A percentile compares a stretch with the other conserved stretches of the same genome.
These are phyloP conservation scores for Diprion similis DNA, from an alignment of 1,140 invertebrate genomes.

Conservation along the genomic window DNA sequence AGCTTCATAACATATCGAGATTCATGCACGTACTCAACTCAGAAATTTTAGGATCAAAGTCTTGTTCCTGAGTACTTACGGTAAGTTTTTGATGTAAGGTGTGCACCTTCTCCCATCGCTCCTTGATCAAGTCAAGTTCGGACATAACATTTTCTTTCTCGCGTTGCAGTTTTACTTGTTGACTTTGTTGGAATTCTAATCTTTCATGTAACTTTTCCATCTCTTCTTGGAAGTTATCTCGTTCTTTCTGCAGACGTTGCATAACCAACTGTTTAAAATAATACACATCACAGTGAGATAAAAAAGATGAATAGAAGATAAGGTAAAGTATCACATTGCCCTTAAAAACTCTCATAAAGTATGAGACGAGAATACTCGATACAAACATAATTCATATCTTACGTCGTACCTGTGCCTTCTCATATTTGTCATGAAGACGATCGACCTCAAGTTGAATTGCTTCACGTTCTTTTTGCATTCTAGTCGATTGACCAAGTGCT, in stretches of 20 bases:
- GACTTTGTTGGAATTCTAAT: conserved; percentile 78
- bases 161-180: conserved; percentile 81
- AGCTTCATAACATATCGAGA: conserved; percentile 16
- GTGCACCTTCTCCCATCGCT: conserved; percentile 87
- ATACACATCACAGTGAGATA: neutral
- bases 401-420: conserved; percentile 81
- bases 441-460: conserved; percentile 83
- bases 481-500: conserved; percentile 81
- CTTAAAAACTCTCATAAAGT: neutral
- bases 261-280: conserved; percentile 65
- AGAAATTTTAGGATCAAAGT: conserved; percentile 14
- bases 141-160: conserved; percentile 84
- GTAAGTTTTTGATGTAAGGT: conserved; percentile 83
- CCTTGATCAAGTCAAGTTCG: conserved; percentile 85
- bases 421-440: conserved; percentile 85
- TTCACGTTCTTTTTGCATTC: conserved; percentile 90
- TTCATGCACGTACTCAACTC: too few species aligned
- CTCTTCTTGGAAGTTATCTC: conserved; percentile 81
- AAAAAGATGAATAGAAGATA: neutral
- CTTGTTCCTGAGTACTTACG: conserved; percentile 54
- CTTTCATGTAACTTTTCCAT: conserved; percentile 82
- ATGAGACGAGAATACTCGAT: neutral
- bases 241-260: conserved; percentile 85
- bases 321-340: neutral
- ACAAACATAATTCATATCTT: conserved; percentile 4